Conservation (phyloP, 2,888 invertebrate genomes). For the Troides oblongomaculatus region DNA sequence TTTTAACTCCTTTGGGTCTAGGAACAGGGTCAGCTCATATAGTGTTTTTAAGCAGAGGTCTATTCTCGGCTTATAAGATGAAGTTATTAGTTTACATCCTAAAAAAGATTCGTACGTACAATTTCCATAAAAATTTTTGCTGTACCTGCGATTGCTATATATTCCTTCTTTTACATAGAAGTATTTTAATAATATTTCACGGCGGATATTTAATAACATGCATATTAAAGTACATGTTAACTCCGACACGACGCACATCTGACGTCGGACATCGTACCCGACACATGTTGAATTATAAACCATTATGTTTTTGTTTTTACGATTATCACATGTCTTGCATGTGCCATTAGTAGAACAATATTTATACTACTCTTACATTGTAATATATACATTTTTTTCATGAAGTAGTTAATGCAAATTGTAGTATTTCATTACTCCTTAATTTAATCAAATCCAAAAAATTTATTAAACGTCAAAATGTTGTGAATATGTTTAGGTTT, state of each 20-base stretch:
- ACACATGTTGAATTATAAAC: constrained; percentile 22
- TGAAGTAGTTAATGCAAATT: too few species aligned
- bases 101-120: background rate
- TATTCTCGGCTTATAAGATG: too few species aligned
- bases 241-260: constrained; percentile 10
- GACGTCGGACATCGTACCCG: constrained; percentile 2
- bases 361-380: background rate
- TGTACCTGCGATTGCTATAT: background rate
- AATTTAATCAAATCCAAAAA: too few species aligned
- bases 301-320: constrained; percentile 24
- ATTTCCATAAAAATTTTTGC: background rate
- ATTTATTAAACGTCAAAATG: too few species aligned
- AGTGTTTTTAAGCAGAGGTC: too few species aligned
- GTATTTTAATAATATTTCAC: background rate
- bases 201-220: background rate
- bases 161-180: background rate
- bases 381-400: too few species aligned
- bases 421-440: too few species aligned
- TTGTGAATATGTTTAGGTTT: too few species aligned
- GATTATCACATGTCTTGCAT: constrained; percentile 27
- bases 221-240: background rate
- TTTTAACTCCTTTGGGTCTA: too few species aligned
- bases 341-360: constrained; percentile 11
- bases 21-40: too few species aligned
- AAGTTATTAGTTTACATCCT: too few species aligned